Percentiles rank a stretch among this genome's conserved stretches.
Conservation (phyloP, 1,140 invertebrate genomes). For the Heliconius congener region DNA sequence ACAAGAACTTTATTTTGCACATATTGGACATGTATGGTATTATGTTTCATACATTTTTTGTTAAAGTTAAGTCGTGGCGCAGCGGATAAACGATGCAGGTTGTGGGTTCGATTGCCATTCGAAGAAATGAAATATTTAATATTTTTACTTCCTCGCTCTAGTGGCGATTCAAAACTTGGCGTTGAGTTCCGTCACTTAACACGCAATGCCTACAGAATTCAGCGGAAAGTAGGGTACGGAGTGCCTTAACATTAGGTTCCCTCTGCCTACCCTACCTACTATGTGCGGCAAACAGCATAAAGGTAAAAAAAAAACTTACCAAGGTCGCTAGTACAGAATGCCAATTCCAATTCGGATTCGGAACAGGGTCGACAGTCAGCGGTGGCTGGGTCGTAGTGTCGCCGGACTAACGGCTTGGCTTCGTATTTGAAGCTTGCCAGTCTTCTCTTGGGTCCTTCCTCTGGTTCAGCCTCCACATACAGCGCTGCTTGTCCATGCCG, state of each 20-base stretch:
- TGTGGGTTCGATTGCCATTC: too few relatives aligned
- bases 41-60: conserved; percentile 8
- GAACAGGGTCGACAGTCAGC: conserved; percentile 90
- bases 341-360: conserved; percentile 87
- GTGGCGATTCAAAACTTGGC: too few relatives aligned
- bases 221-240: background rate
- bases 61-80: background rate
- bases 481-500: conserved; percentile 86
- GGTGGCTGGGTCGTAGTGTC: conserved; percentile 82
- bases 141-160: too few relatives aligned
- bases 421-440: conserved; percentile 86
- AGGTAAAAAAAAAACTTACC: conserved; percentile 76
- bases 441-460: conserved; percentile 75
- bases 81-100: too few relatives aligned
- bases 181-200: too few relatives aligned
- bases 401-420: conserved; percentile 81
- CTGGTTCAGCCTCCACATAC: conserved; percentile 85
- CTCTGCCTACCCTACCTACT: too few relatives aligned
- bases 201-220: too few relatives aligned
- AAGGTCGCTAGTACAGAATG: conserved; percentile 91
- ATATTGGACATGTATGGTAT: background rate
- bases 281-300: too few relatives aligned
- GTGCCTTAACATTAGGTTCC: background rate
- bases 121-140: too few relatives aligned
- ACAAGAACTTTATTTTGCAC: background rate